Base-by-base conservation (phyloP, 1,140 invertebrate species). In the Cepaea nemoralis region DNA sequence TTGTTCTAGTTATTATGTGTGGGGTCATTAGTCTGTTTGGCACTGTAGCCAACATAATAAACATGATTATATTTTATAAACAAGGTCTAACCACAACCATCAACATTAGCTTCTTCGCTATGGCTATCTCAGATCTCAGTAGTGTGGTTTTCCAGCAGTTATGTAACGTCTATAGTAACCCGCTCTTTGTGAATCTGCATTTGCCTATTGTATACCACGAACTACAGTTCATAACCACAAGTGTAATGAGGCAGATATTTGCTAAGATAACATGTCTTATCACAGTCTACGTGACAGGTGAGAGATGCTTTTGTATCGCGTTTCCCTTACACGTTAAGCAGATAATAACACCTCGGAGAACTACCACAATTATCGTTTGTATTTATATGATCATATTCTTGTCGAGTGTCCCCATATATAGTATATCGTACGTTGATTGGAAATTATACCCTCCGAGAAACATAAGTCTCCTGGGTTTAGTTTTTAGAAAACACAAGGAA, bases 311-410 rank as follows among this genome's bases (percentile, higher is more conserved):
- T 8, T 66, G 59, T n/a, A 66, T 66, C 6, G 31, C 59, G 6
- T 66, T 33, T 10, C 69, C 39, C 3, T 40, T 40, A 24, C 27
- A 71, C 8, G 69, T 71, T 10, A 71, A 71, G 69, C 31, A 33
- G 27, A 71, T 71, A 8, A 5, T 71, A 24, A 71, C 69, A 35
- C 69, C 69, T 24, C 14, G 39, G n/a, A 71, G 69, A 71, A 71
- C 33, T 8, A 35, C 37, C 5, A 10, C 37, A 22, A 33, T n/a
- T 8, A 33, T 71, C 10, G 5, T 35, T 6, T 22, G 6, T 8
- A 71, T 71, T 6, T 71, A 71, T 35, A 6, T 71, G 14, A 8
- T 71, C 10, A 71, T 33, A 10, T 22, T 8, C 5, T 33, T 39
- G n/a, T 71, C 6, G 6, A 10, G 3, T 5, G 6, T 71, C 10